Evolutionary conservation across 1,140 invertebrate genomes (phyloP).

Genomic region (Tenebrio molitor): DNA sequence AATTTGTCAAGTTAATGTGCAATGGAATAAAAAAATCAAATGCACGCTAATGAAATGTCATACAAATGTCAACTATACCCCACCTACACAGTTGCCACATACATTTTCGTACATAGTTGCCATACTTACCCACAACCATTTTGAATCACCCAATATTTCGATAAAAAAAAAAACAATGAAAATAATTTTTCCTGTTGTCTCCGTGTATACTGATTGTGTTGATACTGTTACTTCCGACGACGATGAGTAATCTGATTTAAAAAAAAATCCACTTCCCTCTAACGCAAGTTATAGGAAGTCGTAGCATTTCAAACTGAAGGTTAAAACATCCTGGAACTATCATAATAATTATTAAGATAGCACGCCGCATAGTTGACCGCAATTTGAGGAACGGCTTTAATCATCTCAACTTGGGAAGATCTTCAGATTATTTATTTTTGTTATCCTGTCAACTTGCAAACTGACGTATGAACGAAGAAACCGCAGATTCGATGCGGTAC

Average conservation of each 20-base stretch:
- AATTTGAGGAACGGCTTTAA: conserved; percentile 25
- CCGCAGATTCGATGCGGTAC: neutral
- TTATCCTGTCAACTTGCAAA: conserved; percentile 3
- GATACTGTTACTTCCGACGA: too few species aligned
- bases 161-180: too few species aligned
- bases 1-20: too few species aligned
- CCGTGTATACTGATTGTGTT: too few species aligned
- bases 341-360: conserved; percentile 6
- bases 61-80: too few species aligned
- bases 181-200: too few species aligned
- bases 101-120: too few species aligned
- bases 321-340: neutral
- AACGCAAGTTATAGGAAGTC: conserved; percentile 3
- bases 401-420: neutral
- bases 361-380: conserved; percentile 3
- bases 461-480: conserved; percentile 11
- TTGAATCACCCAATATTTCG: too few species aligned
- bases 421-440: conserved; percentile 18
- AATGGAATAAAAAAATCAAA: too few species aligned
- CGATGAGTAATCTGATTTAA: neutral
- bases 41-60: too few species aligned
- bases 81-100: too few species aligned
- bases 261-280: neutral
- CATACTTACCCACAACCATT: too few species aligned
- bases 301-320: conserved; percentile 1